A percentile compares a stretch with the other conserved stretches of the same genome.
Evolutionary conservation across 2,888 invertebrate genomes (phyloP).

Genomic region (Tiliacea citrago): DNA sequence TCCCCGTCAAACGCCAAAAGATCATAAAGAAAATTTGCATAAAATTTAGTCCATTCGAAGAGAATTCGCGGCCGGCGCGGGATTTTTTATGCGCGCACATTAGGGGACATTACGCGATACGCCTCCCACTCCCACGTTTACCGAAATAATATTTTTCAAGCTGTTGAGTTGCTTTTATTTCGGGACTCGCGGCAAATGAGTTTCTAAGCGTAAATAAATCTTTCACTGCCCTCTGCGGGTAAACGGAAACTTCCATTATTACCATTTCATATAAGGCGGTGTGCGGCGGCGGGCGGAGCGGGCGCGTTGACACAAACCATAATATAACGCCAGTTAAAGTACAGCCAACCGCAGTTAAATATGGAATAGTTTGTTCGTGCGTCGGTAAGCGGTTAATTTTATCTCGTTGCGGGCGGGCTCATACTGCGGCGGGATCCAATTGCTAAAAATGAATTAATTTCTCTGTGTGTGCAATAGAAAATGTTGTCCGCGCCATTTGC

Average conservation of each 20-base stretch:
- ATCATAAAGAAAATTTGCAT: conserved; percentile 84
- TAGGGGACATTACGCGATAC: conserved; percentile 81
- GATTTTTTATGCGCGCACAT: conserved; percentile 83
- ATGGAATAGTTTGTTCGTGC: conserved; percentile 57
- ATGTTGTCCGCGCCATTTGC: conserved; percentile 38
- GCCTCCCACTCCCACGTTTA: conserved; percentile 72
- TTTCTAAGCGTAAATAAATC: conserved; percentile 87
- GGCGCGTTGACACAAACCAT: conserved; percentile 42
- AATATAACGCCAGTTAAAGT: conserved; percentile 48
- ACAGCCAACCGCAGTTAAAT: conserved; percentile 62
- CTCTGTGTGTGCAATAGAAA: conserved; percentile 34
- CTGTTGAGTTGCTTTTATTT: conserved; percentile 87
- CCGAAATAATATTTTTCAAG: conserved; percentile 87
- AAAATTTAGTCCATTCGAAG: conserved; percentile 81
- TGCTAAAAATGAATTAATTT: conserved; percentile 59
- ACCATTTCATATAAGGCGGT: conserved; percentile 69
- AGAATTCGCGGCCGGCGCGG: conserved; percentile 76
- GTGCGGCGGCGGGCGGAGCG: conserved; percentile 32
- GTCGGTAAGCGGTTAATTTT: conserved; percentile 58
- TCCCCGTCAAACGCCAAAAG: conserved; percentile 80
- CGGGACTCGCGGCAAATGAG: conserved; percentile 83
- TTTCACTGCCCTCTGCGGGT: conserved; percentile 73
- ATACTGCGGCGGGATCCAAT: conserved; percentile 44
- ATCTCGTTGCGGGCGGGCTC: conserved; percentile 46
- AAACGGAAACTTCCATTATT: conserved; percentile 75